phyloP scores from a whole-genome alignment of 2,888 invertebrate genomes.

The Brachypalpus laphriformis region DNA sequence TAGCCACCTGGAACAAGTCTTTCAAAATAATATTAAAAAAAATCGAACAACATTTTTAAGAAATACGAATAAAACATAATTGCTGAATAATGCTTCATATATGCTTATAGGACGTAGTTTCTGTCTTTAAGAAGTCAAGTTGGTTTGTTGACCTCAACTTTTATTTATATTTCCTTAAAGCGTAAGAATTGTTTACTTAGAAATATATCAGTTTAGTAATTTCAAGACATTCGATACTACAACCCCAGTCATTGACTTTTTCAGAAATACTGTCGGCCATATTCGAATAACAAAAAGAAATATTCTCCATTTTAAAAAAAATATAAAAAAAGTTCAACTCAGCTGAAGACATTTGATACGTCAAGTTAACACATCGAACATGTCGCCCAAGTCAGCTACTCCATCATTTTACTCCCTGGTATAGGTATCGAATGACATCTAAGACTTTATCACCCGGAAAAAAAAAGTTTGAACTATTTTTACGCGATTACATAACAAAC shows the following conservation, averaged over 20 bases:
- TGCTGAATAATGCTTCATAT: too few relatives aligned
- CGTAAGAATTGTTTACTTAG: not conserved
- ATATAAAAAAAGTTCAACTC: not conserved
- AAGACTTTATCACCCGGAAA: conserved; percentile 38
- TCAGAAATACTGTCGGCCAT: not conserved
- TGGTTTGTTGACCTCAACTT: not conserved
- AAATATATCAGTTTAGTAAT: not conserved
- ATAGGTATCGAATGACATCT: conserved; percentile 59
- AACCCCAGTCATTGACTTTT: not conserved
- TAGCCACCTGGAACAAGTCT: too few relatives aligned
- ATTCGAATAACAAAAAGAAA: not conserved
- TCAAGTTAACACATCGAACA: conserved; percentile 15
- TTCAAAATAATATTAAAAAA: too few relatives aligned
- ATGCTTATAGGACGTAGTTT: too few relatives aligned
- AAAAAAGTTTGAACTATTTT: conserved; percentile 51
- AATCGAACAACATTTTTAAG: too few relatives aligned
- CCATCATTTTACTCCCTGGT: conserved; percentile 30
- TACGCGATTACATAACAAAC: conserved; percentile 58
- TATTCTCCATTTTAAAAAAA: conserved; percentile 12
- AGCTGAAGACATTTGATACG: conserved; percentile 43
- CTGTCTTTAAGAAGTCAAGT: not conserved
- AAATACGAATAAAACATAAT: too few relatives aligned
- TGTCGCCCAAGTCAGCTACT: conserved; percentile 11
- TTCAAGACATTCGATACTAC: conserved; percentile 20
- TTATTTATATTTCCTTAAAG: too few relatives aligned